Evolutionary conservation across 2,888 invertebrate genomes (phyloP).

Genomic region (Ophraella communa): DNA sequence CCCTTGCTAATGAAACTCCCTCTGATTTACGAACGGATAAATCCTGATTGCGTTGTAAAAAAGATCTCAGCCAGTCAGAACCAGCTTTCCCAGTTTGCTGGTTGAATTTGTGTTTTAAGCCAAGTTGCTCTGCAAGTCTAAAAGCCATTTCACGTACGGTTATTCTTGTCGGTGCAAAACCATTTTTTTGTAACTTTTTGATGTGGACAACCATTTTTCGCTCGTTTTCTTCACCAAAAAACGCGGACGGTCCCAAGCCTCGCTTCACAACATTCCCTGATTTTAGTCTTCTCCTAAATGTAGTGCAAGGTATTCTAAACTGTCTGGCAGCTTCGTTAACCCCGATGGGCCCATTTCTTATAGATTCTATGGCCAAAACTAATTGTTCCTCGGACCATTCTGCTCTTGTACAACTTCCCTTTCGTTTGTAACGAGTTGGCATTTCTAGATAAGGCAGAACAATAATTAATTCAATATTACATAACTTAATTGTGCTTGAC

Average conservation of each 20-base stretch:
- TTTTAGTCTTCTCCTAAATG: slow-evolving; percentile 2
- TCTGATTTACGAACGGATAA: slow-evolving; percentile 29
- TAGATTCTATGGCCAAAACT: slow-evolving; percentile 8
- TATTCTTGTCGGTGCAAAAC: slow-evolving; percentile 31
- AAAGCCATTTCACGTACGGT: slow-evolving; percentile 29
- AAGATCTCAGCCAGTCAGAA: slow-evolving; percentile 27
- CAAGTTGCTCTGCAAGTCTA: slow-evolving; percentile 25
- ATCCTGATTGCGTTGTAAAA: slow-evolving; percentile 21
- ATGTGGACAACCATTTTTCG: slow-evolving; percentile 24
- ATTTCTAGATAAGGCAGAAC: too few relatives aligned
- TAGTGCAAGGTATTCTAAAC: slow-evolving; percentile 3
- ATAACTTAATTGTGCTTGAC: too few relatives aligned
- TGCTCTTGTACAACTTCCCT: neutral
- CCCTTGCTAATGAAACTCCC: slow-evolving; percentile 26
- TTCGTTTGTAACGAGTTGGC: neutral
- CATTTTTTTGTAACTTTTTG: slow-evolving; percentile 30
- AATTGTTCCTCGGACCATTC: slow-evolving; percentile 13
- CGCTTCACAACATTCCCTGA: neutral
- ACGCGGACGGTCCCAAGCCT: slow-evolving; percentile 11
- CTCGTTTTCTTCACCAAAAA: slow-evolving; percentile 6
- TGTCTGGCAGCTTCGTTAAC: slow-evolving; percentile 7
- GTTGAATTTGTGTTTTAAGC: slow-evolving; percentile 30
- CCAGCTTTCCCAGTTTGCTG: slow-evolving; percentile 21
- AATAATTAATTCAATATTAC: too few relatives aligned
- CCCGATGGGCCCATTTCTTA: neutral